phyloP scores from a whole-genome alignment of 2,797 vertebrate genomes.

The Catharus ustulatus region DNA sequence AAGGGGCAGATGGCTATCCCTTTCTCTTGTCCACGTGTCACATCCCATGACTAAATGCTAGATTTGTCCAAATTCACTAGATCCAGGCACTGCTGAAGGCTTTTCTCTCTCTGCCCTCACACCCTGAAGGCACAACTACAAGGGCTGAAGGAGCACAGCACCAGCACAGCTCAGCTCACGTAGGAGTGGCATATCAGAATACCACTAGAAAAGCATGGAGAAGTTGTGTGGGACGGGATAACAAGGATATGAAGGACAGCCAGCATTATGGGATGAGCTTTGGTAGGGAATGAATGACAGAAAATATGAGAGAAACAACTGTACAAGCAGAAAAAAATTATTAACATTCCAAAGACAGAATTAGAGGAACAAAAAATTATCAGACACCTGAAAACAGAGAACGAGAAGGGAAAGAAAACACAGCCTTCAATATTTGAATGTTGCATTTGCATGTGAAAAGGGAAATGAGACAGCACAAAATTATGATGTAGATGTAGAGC shows the following conservation, averaged over 20 bases:
- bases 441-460: not conserved
- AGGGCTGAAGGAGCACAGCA: not conserved
- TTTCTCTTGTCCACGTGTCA: not conserved
- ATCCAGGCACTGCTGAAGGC: fast-evolving
- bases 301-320: not conserved
- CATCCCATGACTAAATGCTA: not conserved
- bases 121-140: not conserved
- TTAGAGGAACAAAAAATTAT: not conserved
- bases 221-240: not conserved
- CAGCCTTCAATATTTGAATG: not conserved
- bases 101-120: not conserved
- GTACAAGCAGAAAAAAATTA: not conserved
- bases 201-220: not conserved
- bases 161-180: not conserved
- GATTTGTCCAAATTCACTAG: not conserved
- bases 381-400: not conserved
- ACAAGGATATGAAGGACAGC: not conserved
- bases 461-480: not conserved
- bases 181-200: fast-evolving
- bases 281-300: not conserved
- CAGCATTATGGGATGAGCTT: fast-evolving
- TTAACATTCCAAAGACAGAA: not conserved
- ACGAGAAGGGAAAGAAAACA: not conserved
- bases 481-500: not conserved
- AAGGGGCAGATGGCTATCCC: not conserved